phyloP scores from a whole-genome alignment of 2,113 vertebrate genomes.

The Pedionomus torquatus region DNA sequence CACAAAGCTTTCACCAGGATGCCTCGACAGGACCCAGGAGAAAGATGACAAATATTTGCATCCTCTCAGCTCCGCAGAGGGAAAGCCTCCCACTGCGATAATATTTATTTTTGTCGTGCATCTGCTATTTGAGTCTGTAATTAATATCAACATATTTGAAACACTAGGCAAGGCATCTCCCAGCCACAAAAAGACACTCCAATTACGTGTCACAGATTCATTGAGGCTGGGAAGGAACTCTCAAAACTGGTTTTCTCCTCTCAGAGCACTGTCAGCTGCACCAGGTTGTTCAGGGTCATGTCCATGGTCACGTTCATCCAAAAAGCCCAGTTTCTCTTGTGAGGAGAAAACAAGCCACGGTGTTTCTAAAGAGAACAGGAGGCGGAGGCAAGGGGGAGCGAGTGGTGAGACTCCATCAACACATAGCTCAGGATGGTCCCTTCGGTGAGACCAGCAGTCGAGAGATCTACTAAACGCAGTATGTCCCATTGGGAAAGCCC shows the following conservation, averaged over 20 bases:
- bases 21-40: background rate
- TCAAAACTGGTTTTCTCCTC: background rate
- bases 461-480: background rate
- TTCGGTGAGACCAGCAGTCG: background rate
- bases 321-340: background rate
- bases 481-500: background rate
- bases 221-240: background rate
- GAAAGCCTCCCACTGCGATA: slow-evolving; percentile 47
- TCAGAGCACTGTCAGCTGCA: background rate
- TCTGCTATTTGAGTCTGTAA: slow-evolving; percentile 61
- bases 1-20: slow-evolving; percentile 16
- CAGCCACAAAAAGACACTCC: slow-evolving; percentile 30
- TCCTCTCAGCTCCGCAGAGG: background rate
- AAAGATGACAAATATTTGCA: slow-evolving; percentile 53
- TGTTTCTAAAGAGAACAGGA: background rate
- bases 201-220: background rate
- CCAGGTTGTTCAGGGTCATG: background rate
- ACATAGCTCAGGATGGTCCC: background rate
- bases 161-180: slow-evolving; percentile 37
- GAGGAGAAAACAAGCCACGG: background rate
- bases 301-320: accelerated
- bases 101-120: slow-evolving; percentile 64
- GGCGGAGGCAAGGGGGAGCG: background rate
- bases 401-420: background rate
- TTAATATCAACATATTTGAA: slow-evolving; percentile 61